Evolutionary conservation across 2,888 invertebrate genomes (phyloP), one percentile per base, ranked within the genome.

Genomic region (Protodeltote pygarga): DNA sequence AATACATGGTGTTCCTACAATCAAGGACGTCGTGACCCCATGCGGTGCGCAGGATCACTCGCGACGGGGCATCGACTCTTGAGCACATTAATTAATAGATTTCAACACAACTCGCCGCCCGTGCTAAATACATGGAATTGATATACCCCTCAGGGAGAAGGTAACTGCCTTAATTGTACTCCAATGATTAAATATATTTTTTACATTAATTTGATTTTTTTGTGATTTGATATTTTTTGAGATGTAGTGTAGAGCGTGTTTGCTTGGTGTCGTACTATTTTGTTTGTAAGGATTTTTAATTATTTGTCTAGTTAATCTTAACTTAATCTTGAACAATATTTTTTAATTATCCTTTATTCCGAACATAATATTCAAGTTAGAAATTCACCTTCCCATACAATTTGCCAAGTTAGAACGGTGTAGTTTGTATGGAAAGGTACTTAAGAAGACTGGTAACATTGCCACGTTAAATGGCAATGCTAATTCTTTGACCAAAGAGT

Each of bases 11-110:
- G 41, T 61, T 52, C 50, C 65, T 79, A 81, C 65, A 61, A 58
- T 40, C 54, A 69, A 78, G 80, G 76, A 80, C 60, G 52, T 42
- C 29, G 48, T 21, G 54, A 64, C 82, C 79, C 77, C 85, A 83
- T 77, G 75, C 75, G 59, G 85, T 38, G 83, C 52, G 45, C 66
- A 75, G 78, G 79, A 78, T 73, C 71, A 61, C 39, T 48, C 81
- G 15, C 85, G 50, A 66, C 85, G 77, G 84, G 88, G 72, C 66
- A 68, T 65, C 79, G 49, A 65, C 68, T 71, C 72, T 64, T 45
- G 73, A 71, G 72, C 73, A 72, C 72, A 66, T 77, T 80, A 82
- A 83, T 85, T 85, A 87, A 83, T 79, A 83, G 68, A 75, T 80
- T 77, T 74, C 74, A 77, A 71, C 75, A 73, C 27, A 28, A 9